Conservation (phyloP, 1,140 invertebrate genomes). For the Drosophila sechellia region DNA sequence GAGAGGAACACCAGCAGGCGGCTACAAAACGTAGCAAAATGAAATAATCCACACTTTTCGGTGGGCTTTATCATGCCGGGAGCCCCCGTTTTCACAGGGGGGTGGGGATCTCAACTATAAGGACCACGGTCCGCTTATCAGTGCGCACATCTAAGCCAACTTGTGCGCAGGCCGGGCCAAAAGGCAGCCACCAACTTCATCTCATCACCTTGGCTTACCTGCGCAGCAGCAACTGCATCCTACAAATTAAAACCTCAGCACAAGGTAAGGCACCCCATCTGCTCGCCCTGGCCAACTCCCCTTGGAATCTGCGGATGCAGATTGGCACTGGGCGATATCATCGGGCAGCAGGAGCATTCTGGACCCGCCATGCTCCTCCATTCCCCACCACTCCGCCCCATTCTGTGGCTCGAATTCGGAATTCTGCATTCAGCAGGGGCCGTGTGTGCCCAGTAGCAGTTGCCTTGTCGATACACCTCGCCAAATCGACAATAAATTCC, state of each 20-base stretch:
- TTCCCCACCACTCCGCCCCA: not conserved
- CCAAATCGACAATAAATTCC: slow-evolving; percentile 84
- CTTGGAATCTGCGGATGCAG: slow-evolving; percentile 60
- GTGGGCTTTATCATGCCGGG: slow-evolving; percentile 71
- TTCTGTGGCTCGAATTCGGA: slow-evolving; percentile 10
- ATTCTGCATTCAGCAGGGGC: slow-evolving; percentile 38
- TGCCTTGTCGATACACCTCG: slow-evolving; percentile 84
- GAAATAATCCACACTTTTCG: slow-evolving; percentile 81
- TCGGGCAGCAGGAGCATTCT: slow-evolving; percentile 36
- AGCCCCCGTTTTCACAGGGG: not conserved
- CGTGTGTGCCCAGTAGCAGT: slow-evolving; percentile 83
- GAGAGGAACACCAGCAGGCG: slow-evolving; percentile 39
- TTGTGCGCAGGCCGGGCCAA: slow-evolving; percentile 55
- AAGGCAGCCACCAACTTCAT: slow-evolving; percentile 65
- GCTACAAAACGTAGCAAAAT: slow-evolving; percentile 78
- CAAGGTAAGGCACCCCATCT: slow-evolving; percentile 15
- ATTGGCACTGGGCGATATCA: slow-evolving; percentile 67
- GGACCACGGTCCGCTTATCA: slow-evolving; percentile 64
- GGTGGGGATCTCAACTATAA: too few species aligned
- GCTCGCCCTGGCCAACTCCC: not conserved
- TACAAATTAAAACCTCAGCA: slow-evolving; percentile 83
- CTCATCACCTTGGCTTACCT: slow-evolving; percentile 59
- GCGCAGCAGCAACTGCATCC: slow-evolving; percentile 57
- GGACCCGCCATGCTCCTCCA: not conserved
- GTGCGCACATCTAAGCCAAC: slow-evolving; percentile 67